Evolutionary conservation across 1,140 invertebrate species (phyloP).

Genomic region (Pseudoatta argentina): DNA sequence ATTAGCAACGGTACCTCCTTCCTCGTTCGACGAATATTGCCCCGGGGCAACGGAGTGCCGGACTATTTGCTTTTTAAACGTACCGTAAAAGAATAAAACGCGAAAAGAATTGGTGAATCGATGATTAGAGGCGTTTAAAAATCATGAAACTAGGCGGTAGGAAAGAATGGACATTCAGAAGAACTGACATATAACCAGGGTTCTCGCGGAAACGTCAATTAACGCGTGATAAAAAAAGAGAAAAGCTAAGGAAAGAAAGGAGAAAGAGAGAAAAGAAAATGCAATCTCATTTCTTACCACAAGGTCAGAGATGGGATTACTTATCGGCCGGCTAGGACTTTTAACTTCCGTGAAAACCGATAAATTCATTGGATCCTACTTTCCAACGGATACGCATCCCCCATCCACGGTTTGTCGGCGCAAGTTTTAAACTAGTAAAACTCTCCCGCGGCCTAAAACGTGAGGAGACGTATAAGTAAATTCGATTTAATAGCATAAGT

Average conservation of each 20-base stretch:
- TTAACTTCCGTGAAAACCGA: conserved; percentile 48
- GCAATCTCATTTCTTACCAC: conserved; percentile 14
- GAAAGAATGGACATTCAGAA: background rate
- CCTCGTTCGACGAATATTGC: conserved; percentile 9
- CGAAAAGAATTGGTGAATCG: conserved; percentile 14
- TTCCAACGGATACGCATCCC: conserved; percentile 55
- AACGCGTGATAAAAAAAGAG: conserved; percentile 5
- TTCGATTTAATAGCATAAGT: conserved; percentile 72
- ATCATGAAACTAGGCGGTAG: conserved; percentile 4
- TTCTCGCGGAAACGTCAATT: conserved; percentile 45
- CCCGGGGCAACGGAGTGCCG: background rate
- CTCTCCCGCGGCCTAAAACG: conserved; percentile 59
- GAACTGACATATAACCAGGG: conserved; percentile 51
- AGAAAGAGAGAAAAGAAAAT: background rate
- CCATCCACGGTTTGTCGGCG: background rate
- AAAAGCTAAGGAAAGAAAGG: background rate
- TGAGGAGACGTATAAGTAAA: conserved; percentile 68
- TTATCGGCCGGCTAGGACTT: conserved; percentile 30
- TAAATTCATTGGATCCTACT: conserved; percentile 67
- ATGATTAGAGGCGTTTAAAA: background rate
- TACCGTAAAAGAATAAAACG: background rate
- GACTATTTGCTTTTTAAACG: background rate
- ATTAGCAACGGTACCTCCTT: background rate
- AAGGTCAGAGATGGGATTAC: conserved; percentile 48
- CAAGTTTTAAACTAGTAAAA: conserved; percentile 64